A percentile compares a stretch with the other conserved stretches of the same genome.
Evolutionary conservation across 2,797 vertebrate species (phyloP).

Genomic region (Lagocephalus sceleratus): DNA sequence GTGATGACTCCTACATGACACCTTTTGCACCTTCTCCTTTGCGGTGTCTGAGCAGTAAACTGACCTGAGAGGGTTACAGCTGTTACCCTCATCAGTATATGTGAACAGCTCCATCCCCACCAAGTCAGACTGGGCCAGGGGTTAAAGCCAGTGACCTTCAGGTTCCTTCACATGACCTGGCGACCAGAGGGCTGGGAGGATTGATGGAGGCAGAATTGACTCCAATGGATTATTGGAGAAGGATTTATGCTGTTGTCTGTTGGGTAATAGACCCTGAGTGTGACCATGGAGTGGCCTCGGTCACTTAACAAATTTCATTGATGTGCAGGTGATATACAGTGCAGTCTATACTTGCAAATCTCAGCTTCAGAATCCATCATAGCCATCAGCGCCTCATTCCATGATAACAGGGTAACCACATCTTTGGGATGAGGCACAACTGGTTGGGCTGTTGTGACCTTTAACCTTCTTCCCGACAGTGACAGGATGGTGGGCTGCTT

Average conservation of each 20-base stretch:
- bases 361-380: constrained; percentile 27
- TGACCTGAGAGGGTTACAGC: constrained; percentile 37
- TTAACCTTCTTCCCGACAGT: too few relatives aligned
- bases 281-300: constrained; percentile 46
- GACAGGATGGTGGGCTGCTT: too few relatives aligned
- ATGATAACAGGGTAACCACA: too few relatives aligned
- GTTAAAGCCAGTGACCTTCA: constrained; percentile 31
- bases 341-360: constrained; percentile 11
- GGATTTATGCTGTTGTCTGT: constrained; percentile 54
- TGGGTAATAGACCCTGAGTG: constrained; percentile 55
- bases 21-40: constrained; percentile 3
- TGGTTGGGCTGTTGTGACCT: too few relatives aligned
- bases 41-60: constrained; percentile 23
- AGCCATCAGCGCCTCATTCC: not conserved
- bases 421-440: too few relatives aligned
- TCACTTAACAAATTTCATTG: constrained; percentile 37
- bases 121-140: constrained; percentile 31
- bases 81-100: constrained; percentile 46
- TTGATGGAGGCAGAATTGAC: constrained; percentile 48
- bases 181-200: constrained; percentile 26
- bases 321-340: constrained; percentile 7
- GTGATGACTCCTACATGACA: constrained; percentile 6
- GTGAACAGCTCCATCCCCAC: constrained; percentile 22
- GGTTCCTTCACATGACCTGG: constrained; percentile 38
- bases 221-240: constrained; percentile 36